Base-by-base conservation (phyloP, 2,797 vertebrate genomes). In the Pseudomugil tenellus region DNA sequence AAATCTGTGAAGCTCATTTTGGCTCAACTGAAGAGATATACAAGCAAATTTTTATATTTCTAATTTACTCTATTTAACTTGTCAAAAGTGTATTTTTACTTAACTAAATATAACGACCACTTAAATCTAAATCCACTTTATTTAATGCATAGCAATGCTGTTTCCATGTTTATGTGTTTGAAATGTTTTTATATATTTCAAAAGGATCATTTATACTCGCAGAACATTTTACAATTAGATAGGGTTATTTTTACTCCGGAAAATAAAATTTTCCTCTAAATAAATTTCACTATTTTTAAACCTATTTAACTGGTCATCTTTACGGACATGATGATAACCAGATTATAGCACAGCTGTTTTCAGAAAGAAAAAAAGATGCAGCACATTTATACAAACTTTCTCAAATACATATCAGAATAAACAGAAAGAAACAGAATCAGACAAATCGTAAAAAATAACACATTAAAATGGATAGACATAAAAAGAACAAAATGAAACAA, bases 261-360 rank as follows among this genome's bases (percentile, higher is more conserved):
- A 55, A 2, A n/a, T 34, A 14, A 6, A 11, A 35, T 29, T 51
- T 31, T 2, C 23, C 23, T 51, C 25, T 62, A 2, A 3, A 37
- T 13, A 2, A 29, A 58, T 58, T 65, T 41, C 1, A 21, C 52
- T 55, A 43, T 39, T 58, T 35, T 71, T 49, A 37, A 58, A 66
- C 53, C 39, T 35, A n/a, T 60, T 58, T 49, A 72, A 49, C 12
- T 29, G 31, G 19, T 16, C 39, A 10, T 64, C 2, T 16, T 14
- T 16, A 39, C 4, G 28, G 32, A 12, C 57, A 51, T 59, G n/a
- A 46, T 37, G n/a, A 63, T 37, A 29, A 76, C 70, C n/a, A n/a
- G n/a, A n/a, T 83, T 69, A 72, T 58, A 34, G 11, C 16, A 4
- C 14, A 59, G 12, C 29, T 41, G 39, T 74, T 76, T 83, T 54